Base-by-base conservation (phyloP, 53 echinoderm and acorn worm species). In the Luidia sarsii region DNA sequence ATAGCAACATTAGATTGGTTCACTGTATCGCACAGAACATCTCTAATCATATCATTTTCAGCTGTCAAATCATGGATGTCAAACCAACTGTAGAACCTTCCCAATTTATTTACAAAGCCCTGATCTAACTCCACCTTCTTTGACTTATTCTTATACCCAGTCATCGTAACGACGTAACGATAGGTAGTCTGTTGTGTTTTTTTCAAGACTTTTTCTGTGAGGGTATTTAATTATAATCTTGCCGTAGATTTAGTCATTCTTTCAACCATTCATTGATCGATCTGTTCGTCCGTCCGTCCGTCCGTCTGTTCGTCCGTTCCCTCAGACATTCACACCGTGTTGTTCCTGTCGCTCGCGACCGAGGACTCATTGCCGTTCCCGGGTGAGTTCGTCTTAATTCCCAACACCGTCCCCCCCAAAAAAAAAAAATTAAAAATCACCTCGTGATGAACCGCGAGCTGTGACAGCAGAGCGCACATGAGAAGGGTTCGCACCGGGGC, bases 91-190 rank as follows among this genome's bases (percentile, higher is more conserved):
- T 33, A 56, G 56, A 19, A 80, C 36, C 48, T 62, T 13, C 57
- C 57, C 29, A 80, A 29, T 39, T 80, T 46, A 64, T 80, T 31
- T 41, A 22, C 45, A 65, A 80, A 25, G 24, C 31, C 30, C 33
- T 23, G 56, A 46, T 80, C 39, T 33, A 33, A 28, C 29, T 60
- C 56, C 1, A 11, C 29, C 24, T 55, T n/a, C n/a, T 82, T 31
- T 18, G 57, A 59, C 4, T 39, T 41, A 30, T 7, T 31, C 37
- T 75, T 85, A 36, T 85, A 85, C 24, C 75, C 75, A 28, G 41
- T 52, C 37, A 85, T 75, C 10, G 30, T 27, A 6, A 35, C 59
- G 33, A 84, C 64, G 4, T 48, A 39, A 21, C 64, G 50, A 64
- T 73, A 85, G 31, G 65, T 57, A 45, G 55, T 15, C 34, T 15